phyloP scores from a whole-genome alignment of 2,888 invertebrate species.

The Napeogenes inachia region DNA sequence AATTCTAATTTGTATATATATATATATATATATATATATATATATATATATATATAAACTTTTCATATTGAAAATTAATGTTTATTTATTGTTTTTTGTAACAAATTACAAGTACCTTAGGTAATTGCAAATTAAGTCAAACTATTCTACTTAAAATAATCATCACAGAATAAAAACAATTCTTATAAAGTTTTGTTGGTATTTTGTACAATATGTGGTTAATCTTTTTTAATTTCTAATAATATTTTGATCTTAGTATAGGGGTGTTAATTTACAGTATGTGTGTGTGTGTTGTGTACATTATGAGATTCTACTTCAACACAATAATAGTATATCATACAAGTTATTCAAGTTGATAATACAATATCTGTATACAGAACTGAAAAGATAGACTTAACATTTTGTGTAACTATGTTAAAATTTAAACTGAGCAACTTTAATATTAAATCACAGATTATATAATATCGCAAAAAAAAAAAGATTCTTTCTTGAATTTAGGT shows the following conservation, averaged over 20 bases:
- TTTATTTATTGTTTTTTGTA: too few species aligned
- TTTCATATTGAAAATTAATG: slow-evolving; percentile 15
- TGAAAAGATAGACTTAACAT: slow-evolving; percentile 30
- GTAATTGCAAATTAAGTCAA: slow-evolving; percentile 15
- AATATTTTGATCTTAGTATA: not conserved
- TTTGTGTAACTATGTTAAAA: slow-evolving; percentile 48
- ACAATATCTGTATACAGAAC: slow-evolving; percentile 18
- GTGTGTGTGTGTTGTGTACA: not conserved
- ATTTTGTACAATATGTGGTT: slow-evolving; percentile 26
- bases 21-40: slow-evolving; percentile 9
- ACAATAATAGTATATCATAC: slow-evolving; percentile 17
- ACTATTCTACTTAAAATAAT: slow-evolving; percentile 62
- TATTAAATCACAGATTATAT: slow-evolving; percentile 54
- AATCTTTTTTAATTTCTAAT: not conserved
- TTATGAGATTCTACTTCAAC: slow-evolving; percentile 28
- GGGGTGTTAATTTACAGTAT: too few species aligned
- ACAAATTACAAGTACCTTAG: slow-evolving; percentile 16
- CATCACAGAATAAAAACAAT: slow-evolving; percentile 60
- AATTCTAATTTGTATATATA: slow-evolving; percentile 5
- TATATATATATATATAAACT: not conserved
- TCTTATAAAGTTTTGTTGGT: slow-evolving; percentile 28
- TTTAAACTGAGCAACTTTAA: slow-evolving; percentile 67
- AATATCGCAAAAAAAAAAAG: slow-evolving; percentile 12
- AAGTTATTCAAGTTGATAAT: slow-evolving; percentile 10
- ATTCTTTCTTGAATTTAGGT: slow-evolving; percentile 22